Base-by-base conservation (phyloP, 2,797 vertebrate species). In the Gambusia yucatana region DNA sequence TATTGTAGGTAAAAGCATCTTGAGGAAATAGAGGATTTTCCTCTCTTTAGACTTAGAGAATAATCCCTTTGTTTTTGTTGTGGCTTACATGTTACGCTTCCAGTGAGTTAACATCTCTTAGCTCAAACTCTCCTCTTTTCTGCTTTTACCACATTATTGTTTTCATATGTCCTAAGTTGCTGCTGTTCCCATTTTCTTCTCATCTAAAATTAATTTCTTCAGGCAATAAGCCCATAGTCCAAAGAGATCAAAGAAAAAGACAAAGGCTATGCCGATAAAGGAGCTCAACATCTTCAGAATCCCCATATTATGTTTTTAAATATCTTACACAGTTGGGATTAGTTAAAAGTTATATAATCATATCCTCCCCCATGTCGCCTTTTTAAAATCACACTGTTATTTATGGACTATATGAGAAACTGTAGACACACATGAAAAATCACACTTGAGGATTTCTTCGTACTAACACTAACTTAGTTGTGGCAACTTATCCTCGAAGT, bases 381-480 rank as follows among this genome's bases (percentile, higher is more conserved):
- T 52, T 77, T 52, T 67, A 77, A 77, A 77, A 67, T 59, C 52
- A 50, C 36, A 30, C 43, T 57, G 50, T 75, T 71, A 76, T 72
- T 72, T 33, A 72, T 65, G 47, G 47, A 65, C 70, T 17, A 73
- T 65, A 80, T 84, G 81, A 87, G 59, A 59, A 72, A 85, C 75
- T 82, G 77, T 63, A 77, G 47, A 67, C n/a, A 75, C 43, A 77
- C 48, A 76, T 28, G 46, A 65, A 70, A 30, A 83, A 48, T 69
- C 78, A 79, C 78, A 72, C 80, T 71, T 63, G 81, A 79, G 81
- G 81, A 13, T 50, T 44, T 50, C 28, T 67, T 39, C 13, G 70
- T 81, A 81, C 84, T 87, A 78, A 87, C 59, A 75, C 72, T 74
- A 46, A 77, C 82, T 82, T 87, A 78, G 74, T 86, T 70, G 33